Conservation (phyloP, 92 coral and sea anemone genomes). For the Siderastrea radians region DNA sequence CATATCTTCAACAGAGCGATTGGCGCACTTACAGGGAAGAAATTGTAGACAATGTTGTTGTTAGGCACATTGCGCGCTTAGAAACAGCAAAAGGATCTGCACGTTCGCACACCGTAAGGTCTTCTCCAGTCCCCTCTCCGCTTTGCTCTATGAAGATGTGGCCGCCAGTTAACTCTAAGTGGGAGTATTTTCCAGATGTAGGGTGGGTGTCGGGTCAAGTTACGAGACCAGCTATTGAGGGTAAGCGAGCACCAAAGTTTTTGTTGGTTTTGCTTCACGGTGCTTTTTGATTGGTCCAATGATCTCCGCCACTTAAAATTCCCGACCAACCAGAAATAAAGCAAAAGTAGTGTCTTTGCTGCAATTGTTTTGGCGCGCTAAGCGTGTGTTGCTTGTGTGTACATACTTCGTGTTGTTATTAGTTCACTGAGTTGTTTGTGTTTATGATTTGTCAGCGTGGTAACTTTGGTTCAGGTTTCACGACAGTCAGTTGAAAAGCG, state of each 20-base stretch:
- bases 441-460: too few species aligned
- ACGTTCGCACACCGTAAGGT: conserved; percentile 61
- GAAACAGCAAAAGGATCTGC: conserved; percentile 82
- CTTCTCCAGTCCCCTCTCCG: conserved; percentile 87
- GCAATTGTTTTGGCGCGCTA: too few species aligned
- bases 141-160: conserved; percentile 75
- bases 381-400: too few species aligned
- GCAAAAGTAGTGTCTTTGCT: too few species aligned
- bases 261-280: too few species aligned
- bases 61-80: conserved; percentile 53
- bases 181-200: conserved; percentile 76
- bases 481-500: too few species aligned
- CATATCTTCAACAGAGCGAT: conserved; percentile 85
- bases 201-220: conserved; percentile 78
- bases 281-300: too few species aligned
- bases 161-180: conserved; percentile 61
- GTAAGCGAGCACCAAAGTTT: conserved; percentile 32
- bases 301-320: too few species aligned
- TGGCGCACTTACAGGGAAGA: conserved; percentile 96
- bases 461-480: too few species aligned
- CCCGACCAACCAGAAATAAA: too few species aligned
- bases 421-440: too few species aligned
- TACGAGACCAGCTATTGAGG: conserved; percentile 59
- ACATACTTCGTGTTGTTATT: too few species aligned
- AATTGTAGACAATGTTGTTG: conserved; percentile 82